Evolutionary conservation across 2,113 vertebrate genomes (phyloP).

Genomic region (Cyprinodon variegatus): DNA sequence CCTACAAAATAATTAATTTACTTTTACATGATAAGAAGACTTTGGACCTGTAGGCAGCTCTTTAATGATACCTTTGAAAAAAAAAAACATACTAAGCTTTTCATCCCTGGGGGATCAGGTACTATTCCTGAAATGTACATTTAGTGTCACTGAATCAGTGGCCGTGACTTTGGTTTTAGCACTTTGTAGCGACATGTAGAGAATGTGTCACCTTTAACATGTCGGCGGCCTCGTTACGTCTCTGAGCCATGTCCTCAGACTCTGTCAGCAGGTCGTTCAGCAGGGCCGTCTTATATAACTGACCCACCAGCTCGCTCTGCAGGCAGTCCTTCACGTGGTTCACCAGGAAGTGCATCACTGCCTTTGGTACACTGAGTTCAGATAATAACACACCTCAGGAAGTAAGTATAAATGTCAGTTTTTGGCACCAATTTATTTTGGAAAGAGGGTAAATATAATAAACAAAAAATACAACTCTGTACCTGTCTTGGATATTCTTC

Average conservation of each 20-base stretch:
- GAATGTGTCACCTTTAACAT: slow-evolving; percentile 90
- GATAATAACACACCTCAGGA: background rate
- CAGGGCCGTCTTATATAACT: slow-evolving; percentile 92
- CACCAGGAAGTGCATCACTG: slow-evolving; percentile 99
- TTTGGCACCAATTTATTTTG: background rate
- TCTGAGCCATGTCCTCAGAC: slow-evolving; percentile 98
- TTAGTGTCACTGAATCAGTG: background rate
- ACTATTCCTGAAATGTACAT: background rate
- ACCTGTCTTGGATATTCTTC: slow-evolving; percentile 99
- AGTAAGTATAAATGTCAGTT: background rate
- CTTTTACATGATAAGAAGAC: background rate
- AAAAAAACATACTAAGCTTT: background rate
- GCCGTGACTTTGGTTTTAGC: slow-evolving; percentile 1
- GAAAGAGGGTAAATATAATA: background rate
- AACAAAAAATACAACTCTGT: background rate
- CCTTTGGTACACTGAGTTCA: slow-evolving; percentile 91
- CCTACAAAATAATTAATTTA: background rate
- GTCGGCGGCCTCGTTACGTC: slow-evolving; percentile 94
- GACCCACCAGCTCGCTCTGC: slow-evolving; percentile 97
- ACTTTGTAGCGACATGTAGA: background rate
- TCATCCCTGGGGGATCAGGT: background rate
- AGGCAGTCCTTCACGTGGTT: slow-evolving; percentile 98
- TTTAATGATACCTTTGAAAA: background rate
- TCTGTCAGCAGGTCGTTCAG: slow-evolving; percentile 95
- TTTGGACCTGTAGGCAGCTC: background rate